phyloP scores from a whole-genome alignment of 2,888 invertebrate species.

The Orthosia gothica region DNA sequence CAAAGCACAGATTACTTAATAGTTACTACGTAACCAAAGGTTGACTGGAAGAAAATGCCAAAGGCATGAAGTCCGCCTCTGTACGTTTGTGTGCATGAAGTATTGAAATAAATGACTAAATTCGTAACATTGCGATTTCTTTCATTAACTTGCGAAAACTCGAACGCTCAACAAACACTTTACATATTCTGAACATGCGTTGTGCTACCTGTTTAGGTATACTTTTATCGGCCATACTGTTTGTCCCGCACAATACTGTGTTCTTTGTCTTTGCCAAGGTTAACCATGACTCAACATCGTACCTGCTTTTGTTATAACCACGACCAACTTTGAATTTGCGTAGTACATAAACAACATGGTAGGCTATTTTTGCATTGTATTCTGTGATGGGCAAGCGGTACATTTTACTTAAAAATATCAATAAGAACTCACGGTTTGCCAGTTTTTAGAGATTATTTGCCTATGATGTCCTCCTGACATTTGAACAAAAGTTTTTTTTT shows the following conservation, averaged over 20 bases:
- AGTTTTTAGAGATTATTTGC: not conserved
- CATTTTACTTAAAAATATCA: not conserved
- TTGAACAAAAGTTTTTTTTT: too few relatives aligned
- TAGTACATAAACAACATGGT: slow-evolving; percentile 46
- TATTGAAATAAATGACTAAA: slow-evolving; percentile 7
- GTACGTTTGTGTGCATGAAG: too few relatives aligned
- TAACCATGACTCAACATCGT: slow-evolving; percentile 72
- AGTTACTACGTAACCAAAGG: too few relatives aligned
- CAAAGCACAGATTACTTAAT: too few relatives aligned
- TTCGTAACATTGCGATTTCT: slow-evolving; percentile 60
- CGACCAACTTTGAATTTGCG: slow-evolving; percentile 57
- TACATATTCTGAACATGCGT: slow-evolving; percentile 79
- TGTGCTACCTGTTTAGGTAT: slow-evolving; percentile 80
- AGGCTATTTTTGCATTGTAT: slow-evolving; percentile 38
- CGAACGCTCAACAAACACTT: slow-evolving; percentile 69
- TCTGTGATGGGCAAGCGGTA: slow-evolving; percentile 18
- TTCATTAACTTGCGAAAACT: slow-evolving; percentile 77
- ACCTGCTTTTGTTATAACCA: slow-evolving; percentile 59
- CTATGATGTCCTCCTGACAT: too few relatives aligned
- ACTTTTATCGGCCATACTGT: slow-evolving; percentile 84
- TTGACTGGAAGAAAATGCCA: too few relatives aligned
- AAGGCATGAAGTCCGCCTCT: too few relatives aligned
- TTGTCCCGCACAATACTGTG: slow-evolving; percentile 79
- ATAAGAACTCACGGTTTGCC: not conserved
- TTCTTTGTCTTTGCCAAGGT: slow-evolving; percentile 90